phyloP scores from a whole-genome alignment of 2,888 invertebrate species.

The Morpho helenor region DNA sequence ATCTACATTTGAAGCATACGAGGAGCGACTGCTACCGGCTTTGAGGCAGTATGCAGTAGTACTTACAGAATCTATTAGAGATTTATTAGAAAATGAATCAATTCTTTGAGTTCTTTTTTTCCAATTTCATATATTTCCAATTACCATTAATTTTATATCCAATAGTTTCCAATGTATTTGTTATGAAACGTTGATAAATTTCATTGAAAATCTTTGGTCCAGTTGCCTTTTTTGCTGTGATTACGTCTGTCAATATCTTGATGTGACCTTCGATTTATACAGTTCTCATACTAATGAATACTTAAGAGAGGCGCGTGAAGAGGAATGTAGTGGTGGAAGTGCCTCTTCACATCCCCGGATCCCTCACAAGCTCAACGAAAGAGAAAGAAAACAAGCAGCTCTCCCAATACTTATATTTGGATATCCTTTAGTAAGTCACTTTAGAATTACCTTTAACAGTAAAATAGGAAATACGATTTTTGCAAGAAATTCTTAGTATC shows the following conservation, averaged over 20 bases:
- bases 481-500: neutral
- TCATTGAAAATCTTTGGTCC: neutral
- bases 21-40: conserved; percentile 91
- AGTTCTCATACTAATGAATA: conserved; percentile 92
- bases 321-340: conserved; percentile 75
- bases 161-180: no score
- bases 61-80: neutral
- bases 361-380: conserved; percentile 83
- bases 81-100: neutral
- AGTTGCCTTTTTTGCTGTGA: neutral
- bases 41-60: conserved; percentile 86
- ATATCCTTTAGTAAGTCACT: conserved; percentile 84
- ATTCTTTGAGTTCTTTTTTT: neutral
- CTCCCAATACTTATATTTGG: conserved; percentile 95
- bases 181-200: no score
- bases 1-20: conserved; percentile 91
- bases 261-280: conserved; percentile 27
- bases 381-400: conserved; percentile 92
- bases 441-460: no score
- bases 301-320: conserved; percentile 72
- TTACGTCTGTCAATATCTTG: neutral
- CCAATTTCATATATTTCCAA: neutral
- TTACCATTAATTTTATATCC: no score
- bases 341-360: conserved; percentile 62
- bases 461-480: conserved; percentile 13